These are phyloP conservation scores for Antechinus stuartii DNA, from an alignment of 2,113 vertebrate genomes.

Conservation along the genomic window DNA sequence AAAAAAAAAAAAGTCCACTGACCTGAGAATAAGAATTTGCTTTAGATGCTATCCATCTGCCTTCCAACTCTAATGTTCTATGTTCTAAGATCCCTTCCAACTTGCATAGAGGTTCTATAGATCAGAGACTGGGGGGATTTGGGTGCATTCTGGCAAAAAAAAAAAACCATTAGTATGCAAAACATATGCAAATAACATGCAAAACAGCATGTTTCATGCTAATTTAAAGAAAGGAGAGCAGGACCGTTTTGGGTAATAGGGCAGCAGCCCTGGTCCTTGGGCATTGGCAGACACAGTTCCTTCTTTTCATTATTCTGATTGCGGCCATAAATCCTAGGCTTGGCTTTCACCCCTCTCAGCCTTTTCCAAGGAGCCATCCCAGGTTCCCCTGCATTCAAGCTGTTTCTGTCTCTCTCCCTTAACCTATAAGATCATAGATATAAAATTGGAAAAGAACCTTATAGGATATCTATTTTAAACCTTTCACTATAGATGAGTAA, in stretches of 20 bases:
- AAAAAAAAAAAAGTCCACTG: neutral
- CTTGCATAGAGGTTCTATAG: neutral
- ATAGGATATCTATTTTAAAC: neutral
- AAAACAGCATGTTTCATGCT: conserved; percentile 83
- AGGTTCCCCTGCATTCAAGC: neutral
- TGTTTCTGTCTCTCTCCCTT: neutral
- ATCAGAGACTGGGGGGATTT: conserved; percentile 61
- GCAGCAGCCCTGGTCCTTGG: conserved; percentile 79
- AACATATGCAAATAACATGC: conserved; percentile 76
- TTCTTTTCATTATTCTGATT: conserved; percentile 76
- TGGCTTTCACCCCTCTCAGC: conserved; percentile 62
- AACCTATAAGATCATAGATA: neutral
- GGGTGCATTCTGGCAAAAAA: conserved; percentile 72
- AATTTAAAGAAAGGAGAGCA: conserved; percentile 77
- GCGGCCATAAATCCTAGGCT: conserved; percentile 75
- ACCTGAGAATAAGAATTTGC: neutral
- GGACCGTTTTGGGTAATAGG: conserved; percentile 81
- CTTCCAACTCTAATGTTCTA: neutral
- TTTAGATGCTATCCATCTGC: neutral
- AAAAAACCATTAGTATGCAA: conserved; percentile 75
- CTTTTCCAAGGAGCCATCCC: neutral
- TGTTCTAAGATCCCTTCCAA: neutral
- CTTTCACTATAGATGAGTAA: neutral
- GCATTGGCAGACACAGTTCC: conserved; percentile 76
- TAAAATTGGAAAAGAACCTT: neutral